phyloP scores from a whole-genome alignment of 2,113 vertebrate genomes.

The Rafetus swinhoei region DNA sequence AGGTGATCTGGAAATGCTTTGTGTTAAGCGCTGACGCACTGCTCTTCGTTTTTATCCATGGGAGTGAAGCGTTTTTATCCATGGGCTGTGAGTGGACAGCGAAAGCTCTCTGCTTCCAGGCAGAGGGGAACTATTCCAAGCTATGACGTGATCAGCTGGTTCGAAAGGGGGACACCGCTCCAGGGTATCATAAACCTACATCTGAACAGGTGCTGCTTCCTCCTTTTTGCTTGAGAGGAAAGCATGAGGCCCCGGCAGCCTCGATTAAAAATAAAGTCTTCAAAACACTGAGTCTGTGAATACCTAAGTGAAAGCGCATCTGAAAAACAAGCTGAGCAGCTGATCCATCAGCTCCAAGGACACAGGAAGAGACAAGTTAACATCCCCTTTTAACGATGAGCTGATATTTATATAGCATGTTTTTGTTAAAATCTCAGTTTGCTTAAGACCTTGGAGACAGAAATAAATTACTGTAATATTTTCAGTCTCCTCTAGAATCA shows the following conservation, averaged over 20 bases:
- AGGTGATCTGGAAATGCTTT: too few relatives aligned
- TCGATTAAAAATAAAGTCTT: accelerated
- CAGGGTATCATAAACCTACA: accelerated
- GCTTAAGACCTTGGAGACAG: neutral
- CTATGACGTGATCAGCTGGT: neutral
- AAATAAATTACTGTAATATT: neutral
- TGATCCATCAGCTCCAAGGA: neutral
- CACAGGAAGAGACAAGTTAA: neutral
- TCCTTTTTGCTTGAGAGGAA: neutral
- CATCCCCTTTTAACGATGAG: neutral
- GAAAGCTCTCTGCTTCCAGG: accelerated
- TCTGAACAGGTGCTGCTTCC: neutral
- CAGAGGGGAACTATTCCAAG: neutral
- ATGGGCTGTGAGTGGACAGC: accelerated
- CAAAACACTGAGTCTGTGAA: neutral
- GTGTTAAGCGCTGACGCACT: too few relatives aligned
- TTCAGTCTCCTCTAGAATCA: neutral
- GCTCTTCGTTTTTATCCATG: too few relatives aligned
- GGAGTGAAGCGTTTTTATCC: too few relatives aligned
- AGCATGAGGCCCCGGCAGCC: neutral
- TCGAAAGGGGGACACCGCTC: neutral
- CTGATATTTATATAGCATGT: neutral
- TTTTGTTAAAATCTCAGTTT: neutral
- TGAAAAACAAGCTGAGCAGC: neutral
- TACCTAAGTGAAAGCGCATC: neutral